A percentile compares a stretch with the other conserved stretches of the same genome.
Conservation (phyloP, 2,113 vertebrate species). For the Stictonetta naevosa region DNA sequence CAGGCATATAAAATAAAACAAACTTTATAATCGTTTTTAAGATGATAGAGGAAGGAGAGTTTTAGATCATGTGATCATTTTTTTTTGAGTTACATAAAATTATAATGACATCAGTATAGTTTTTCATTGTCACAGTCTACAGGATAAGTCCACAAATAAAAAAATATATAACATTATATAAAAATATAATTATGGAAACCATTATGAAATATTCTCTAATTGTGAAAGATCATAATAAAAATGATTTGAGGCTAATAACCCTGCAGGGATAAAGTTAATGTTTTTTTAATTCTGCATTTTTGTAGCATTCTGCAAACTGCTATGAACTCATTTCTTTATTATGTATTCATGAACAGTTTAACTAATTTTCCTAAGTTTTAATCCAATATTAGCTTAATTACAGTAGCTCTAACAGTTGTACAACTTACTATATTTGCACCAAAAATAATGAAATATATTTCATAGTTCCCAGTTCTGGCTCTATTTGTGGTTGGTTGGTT, state of each 20-base stretch:
- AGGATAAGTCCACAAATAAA: background rate
- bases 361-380: constrained; percentile 3
- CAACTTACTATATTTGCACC: background rate
- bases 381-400: background rate
- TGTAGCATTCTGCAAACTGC: background rate
- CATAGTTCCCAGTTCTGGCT: background rate
- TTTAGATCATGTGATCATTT: background rate
- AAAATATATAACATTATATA: background rate
- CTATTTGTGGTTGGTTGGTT: background rate
- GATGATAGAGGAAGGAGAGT: background rate
- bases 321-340: background rate
- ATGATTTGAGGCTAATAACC: background rate
- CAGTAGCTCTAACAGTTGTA: background rate
- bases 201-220: constrained; percentile 1
- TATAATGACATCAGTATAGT: background rate
- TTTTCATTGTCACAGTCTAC: background rate
- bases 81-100: background rate
- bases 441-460: background rate
- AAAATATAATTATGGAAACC: background rate
- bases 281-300: background rate
- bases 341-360: background rate
- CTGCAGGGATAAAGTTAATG: background rate
- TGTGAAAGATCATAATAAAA: background rate
- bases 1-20: background rate
- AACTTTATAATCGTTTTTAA: background rate